Evolutionary conservation across 2,113 vertebrate species (phyloP).

Genomic region (Hemichromis elongatus): DNA sequence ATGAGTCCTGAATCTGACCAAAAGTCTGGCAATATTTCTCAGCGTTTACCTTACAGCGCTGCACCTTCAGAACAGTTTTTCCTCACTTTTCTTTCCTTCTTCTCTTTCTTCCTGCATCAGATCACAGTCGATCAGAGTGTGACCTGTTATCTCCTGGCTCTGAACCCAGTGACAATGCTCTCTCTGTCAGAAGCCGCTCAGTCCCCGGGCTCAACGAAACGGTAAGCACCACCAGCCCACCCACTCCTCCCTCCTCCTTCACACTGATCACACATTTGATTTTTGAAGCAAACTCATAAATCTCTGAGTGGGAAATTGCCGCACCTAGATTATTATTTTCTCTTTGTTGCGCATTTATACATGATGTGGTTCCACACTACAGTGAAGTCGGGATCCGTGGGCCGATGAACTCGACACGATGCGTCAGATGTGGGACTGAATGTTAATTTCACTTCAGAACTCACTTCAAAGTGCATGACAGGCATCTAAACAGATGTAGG

Average conservation of each 20-base stretch:
- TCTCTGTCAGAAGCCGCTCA: slow-evolving; percentile 82
- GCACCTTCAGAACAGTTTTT: neutral
- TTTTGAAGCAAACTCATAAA: neutral
- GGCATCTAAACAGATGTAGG: slow-evolving; percentile 34
- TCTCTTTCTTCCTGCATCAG: slow-evolving; percentile 55
- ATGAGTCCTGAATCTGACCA: neutral
- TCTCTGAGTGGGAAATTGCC: neutral
- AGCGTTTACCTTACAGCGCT: neutral
- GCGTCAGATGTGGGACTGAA: slow-evolving; percentile 28
- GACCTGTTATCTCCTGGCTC: slow-evolving; percentile 81
- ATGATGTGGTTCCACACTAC: neutral
- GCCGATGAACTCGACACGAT: neutral
- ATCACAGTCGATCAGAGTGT: slow-evolving; percentile 85
- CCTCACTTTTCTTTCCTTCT: neutral
- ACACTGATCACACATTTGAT: neutral
- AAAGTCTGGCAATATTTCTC: neutral
- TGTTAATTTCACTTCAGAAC: slow-evolving; percentile 44
- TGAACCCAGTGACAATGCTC: slow-evolving; percentile 77
- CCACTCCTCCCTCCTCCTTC: neutral
- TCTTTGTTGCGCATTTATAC: neutral
- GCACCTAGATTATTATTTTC: neutral
- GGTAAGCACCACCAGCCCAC: slow-evolving; percentile 29
- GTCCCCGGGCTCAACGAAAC: slow-evolving; percentile 84
- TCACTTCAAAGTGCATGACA: slow-evolving; percentile 54
- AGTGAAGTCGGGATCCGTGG: neutral